Evolutionary conservation across 2,888 invertebrate genomes (phyloP), one percentile per base, ranked within the genome.

Genomic region (Adineta ricciae): DNA sequence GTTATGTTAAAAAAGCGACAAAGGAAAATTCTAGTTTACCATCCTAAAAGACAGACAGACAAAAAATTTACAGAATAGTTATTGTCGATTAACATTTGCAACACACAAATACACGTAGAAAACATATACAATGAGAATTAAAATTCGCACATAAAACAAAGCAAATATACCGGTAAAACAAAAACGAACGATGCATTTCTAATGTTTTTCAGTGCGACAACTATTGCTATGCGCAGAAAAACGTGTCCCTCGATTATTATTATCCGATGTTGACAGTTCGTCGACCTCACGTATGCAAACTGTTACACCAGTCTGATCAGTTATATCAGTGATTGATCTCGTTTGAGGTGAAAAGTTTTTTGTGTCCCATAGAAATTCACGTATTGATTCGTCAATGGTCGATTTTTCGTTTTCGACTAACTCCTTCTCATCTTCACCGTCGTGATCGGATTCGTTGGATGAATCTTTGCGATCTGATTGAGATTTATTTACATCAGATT

Each of bases 231-330:
- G 41, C 0, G 41, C 78, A 78, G 41, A 41, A 78, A 78, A 78
- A 41, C 78, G 38, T 38, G 38, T 1, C 41, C 41, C 1, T 78
- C 41, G 9, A 41, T 1, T 41, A 24, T 1, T 41, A 24, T 1
- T 41, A 41, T 41, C 9, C 21, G 41, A 38, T 78, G 38, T 41
- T 64, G 64, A 19, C 16, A 64, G 16, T 11, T 78, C 78, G 14
- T 78, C 41, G 21, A 78, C 11, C 11, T 78, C 78, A 36, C 78
- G 78, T 2, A 78, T 78, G 38, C 24, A 41, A 78, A 78, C 78
- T n/a, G 78, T 78, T 24, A 78, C 78, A 78, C 41, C 41, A 78
- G 21, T 78, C 24, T 78, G 41, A 78, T 78, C 78, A 38, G 78
- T 78, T n/a, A 78, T 41, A 41, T 78, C 78, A 11, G 78, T 78